phyloP scores from a whole-genome alignment of 1,140 invertebrate genomes.

The Dufourea novaeangliae region DNA sequence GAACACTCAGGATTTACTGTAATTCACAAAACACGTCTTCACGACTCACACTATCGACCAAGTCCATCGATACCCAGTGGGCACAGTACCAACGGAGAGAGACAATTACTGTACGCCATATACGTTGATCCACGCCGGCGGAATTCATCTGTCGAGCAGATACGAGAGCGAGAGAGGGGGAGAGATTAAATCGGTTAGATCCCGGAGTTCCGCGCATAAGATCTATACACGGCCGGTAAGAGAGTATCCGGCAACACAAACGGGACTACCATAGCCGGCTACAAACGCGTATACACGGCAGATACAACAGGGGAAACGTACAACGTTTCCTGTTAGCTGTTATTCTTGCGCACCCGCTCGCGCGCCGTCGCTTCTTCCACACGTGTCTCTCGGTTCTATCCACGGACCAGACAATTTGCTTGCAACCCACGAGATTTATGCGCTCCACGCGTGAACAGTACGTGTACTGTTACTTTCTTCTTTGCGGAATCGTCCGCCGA shows the following conservation, averaged over 20 bases:
- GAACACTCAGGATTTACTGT: no score
- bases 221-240: conserved; percentile 3
- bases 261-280: conserved; percentile 61
- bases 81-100: conserved; percentile 72
- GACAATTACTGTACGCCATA: conserved; percentile 78
- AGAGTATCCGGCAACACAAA: conserved; percentile 57
- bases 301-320: conserved; percentile 58
- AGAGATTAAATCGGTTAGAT: conserved; percentile 29
- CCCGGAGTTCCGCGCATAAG: background rate
- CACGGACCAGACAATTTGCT: conserved; percentile 75
- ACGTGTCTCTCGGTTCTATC: conserved; percentile 72
- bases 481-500: conserved; percentile 44
- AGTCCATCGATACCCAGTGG: conserved; percentile 53
- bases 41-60: no score
- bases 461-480: conserved; percentile 72
- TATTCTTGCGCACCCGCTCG: conserved; percentile 57
- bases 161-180: conserved; percentile 45
- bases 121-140: conserved; percentile 75
- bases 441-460: conserved; percentile 59
- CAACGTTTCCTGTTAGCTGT: conserved; percentile 76
- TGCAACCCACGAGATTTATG: conserved; percentile 75
- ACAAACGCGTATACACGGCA: conserved; percentile 38
- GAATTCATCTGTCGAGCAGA: conserved; percentile 71
- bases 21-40: no score
- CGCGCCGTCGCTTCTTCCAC: conserved; percentile 48